These are phyloP conservation scores for Botrylloides violaceus DNA, from an alignment of 23 tunicate species.

Conservation along the genomic window DNA sequence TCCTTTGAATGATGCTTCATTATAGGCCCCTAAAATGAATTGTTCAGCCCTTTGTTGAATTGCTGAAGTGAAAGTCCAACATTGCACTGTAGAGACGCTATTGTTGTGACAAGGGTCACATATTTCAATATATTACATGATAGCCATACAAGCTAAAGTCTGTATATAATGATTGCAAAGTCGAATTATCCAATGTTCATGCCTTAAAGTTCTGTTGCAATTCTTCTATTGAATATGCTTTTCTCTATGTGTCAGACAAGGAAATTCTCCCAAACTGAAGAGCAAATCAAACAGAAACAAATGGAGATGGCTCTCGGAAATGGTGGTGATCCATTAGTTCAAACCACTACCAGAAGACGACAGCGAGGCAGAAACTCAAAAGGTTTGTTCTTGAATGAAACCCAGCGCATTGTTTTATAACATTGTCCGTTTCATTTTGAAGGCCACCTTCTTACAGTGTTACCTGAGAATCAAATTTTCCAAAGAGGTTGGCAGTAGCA, in stretches of 20 bases:
- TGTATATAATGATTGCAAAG: too few species aligned
- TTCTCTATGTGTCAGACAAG: constrained; percentile 60
- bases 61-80: too few species aligned
- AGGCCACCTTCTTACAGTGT: neutral
- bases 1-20: too few species aligned
- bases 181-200: too few species aligned
- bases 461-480: neutral
- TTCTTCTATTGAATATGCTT: too few species aligned
- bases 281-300: constrained; percentile 68
- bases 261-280: constrained; percentile 71
- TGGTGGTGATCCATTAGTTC: constrained; percentile 21
- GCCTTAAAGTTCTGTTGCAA: too few species aligned
- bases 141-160: too few species aligned
- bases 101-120: too few species aligned
- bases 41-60: too few species aligned
- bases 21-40: too few species aligned
- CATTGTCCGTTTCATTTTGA: neutral
- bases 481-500: neutral
- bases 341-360: constrained; percentile 12
- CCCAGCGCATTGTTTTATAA: neutral
- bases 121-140: too few species aligned
- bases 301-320: constrained; percentile 47
- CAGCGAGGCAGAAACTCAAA: constrained; percentile 29
- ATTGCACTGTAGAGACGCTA: too few species aligned
- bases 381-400: neutral